Evolutionary conservation across 2,888 invertebrate genomes (phyloP).

Genomic region (Kryphioiulus occultus): DNA sequence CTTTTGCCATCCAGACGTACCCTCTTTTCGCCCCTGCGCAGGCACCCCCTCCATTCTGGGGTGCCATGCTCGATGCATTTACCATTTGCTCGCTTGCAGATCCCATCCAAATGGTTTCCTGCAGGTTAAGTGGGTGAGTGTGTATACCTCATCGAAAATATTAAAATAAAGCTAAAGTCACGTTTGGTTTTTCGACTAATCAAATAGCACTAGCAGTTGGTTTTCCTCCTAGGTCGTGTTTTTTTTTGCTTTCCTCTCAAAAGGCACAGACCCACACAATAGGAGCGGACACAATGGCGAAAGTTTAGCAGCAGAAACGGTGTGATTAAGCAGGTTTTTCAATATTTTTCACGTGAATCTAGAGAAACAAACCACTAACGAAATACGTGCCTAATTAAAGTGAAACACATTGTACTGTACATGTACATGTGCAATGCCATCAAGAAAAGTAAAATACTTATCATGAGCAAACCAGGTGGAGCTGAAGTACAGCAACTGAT

Average conservation of each 20-base stretch:
- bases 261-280: neutral
- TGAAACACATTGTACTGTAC: neutral
- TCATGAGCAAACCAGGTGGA: neutral
- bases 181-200: slow-evolving; percentile 30
- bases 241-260: neutral
- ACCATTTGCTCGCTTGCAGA: neutral
- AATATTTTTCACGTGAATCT: neutral
- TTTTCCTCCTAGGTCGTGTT: slow-evolving; percentile 15
- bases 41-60: slow-evolving; percentile 27
- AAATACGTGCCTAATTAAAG: slow-evolving; percentile 36
- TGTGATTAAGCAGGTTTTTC: slow-evolving; percentile 28
- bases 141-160: slow-evolving; percentile 38
- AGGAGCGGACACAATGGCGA: neutral
- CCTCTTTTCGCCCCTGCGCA: neutral
- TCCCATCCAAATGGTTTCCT: slow-evolving; percentile 37
- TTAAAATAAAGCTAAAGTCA: slow-evolving; percentile 39
- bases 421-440: no score
- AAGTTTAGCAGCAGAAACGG: neutral
- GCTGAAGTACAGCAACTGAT: neutral
- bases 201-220: slow-evolving; percentile 36
- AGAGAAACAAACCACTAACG: neutral
- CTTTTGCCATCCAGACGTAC: neutral
- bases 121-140: slow-evolving; percentile 36
- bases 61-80: slow-evolving; percentile 1
- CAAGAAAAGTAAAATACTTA: no score